A percentile compares a stretch with the other conserved stretches of the same genome.
Conservation (phyloP, 1,140 invertebrate genomes). For the Camponotus vicinus region DNA sequence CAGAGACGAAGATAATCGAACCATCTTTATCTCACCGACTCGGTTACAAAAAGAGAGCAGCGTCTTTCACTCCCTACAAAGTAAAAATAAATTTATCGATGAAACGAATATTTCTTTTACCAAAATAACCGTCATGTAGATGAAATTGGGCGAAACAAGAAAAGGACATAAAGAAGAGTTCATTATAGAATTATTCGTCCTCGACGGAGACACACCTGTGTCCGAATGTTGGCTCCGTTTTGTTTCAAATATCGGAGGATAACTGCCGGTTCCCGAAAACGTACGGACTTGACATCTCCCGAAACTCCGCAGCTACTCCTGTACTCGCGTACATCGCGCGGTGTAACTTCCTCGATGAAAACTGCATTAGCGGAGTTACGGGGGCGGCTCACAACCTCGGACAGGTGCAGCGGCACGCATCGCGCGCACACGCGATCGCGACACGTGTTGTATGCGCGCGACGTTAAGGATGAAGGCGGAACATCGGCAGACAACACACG, state of each 20-base stretch:
- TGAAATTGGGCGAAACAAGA: not conserved
- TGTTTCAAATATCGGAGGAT: not conserved
- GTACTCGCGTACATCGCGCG: slow-evolving; percentile 43
- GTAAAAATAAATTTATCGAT: slow-evolving; percentile 41
- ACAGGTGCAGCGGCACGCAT: slow-evolving; percentile 62
- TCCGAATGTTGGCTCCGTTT: slow-evolving; percentile 9
- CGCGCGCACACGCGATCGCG: slow-evolving; percentile 52
- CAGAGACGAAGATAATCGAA: slow-evolving; percentile 33
- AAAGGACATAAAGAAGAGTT: not conserved
- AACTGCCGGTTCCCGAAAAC: not conserved
- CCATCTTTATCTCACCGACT: not conserved
- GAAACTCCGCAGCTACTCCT: slow-evolving; percentile 51
- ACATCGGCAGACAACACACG: slow-evolving; percentile 42
- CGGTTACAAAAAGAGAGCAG: not conserved
- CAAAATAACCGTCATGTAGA: not conserved
- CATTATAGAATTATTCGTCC: slow-evolving; percentile 63
- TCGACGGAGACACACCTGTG: slow-evolving; percentile 60
- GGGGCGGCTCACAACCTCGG: slow-evolving; percentile 45
- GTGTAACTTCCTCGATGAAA: slow-evolving; percentile 83
- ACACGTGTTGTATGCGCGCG: slow-evolving; percentile 40
- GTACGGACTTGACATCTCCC: slow-evolving; percentile 54
- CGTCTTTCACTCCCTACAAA: not conserved
- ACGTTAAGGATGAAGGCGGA: slow-evolving; percentile 42
- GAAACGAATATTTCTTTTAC: slow-evolving; percentile 1
- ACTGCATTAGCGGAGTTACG: slow-evolving; percentile 82